A percentile compares a stretch with the other conserved stretches of the same genome.
These are phyloP conservation scores for Astropecten irregularis DNA, from an alignment of 53 echinoderm and acorn worm genomes.

Conservation along the genomic window DNA sequence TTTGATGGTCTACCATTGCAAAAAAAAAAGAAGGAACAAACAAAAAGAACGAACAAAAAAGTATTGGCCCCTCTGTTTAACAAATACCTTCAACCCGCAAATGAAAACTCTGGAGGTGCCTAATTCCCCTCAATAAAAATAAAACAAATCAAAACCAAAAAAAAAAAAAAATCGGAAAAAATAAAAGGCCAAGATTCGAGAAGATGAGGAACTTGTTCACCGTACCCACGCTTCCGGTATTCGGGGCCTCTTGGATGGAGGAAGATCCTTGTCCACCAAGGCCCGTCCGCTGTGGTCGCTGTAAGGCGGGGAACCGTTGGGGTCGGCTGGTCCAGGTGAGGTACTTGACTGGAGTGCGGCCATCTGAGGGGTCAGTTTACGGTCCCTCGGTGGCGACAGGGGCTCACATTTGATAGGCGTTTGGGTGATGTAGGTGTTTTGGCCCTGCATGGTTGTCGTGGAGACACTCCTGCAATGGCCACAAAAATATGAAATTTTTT, in stretches of 20 bases:
- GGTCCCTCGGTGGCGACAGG: slow-evolving; percentile 93
- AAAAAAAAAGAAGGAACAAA: no score
- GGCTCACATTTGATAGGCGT: slow-evolving; percentile 95
- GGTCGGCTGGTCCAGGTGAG: slow-evolving; percentile 69
- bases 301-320: slow-evolving; percentile 67
- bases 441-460: slow-evolving; percentile 39
- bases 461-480: slow-evolving; percentile 4
- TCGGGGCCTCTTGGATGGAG: slow-evolving; percentile 87
- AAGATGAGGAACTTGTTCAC: slow-evolving; percentile 1
- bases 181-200: not conserved
- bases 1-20: no score
- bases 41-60: no score
- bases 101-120: no score
- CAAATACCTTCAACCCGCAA: no score
- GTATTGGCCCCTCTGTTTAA: no score
- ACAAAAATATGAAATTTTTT: no score
- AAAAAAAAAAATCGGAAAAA: not conserved
- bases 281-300: slow-evolving; percentile 62
- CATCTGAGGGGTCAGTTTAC: slow-evolving; percentile 66
- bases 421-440: slow-evolving; percentile 13
- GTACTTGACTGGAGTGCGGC: slow-evolving; percentile 67
- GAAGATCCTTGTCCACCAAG: slow-evolving; percentile 75
- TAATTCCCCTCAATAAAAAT: not conserved
- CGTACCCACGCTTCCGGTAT: slow-evolving; percentile 86
- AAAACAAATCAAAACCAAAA: not conserved